phyloP scores from a whole-genome alignment of 2,888 invertebrate species.

The Callosobruchus maculatus region DNA sequence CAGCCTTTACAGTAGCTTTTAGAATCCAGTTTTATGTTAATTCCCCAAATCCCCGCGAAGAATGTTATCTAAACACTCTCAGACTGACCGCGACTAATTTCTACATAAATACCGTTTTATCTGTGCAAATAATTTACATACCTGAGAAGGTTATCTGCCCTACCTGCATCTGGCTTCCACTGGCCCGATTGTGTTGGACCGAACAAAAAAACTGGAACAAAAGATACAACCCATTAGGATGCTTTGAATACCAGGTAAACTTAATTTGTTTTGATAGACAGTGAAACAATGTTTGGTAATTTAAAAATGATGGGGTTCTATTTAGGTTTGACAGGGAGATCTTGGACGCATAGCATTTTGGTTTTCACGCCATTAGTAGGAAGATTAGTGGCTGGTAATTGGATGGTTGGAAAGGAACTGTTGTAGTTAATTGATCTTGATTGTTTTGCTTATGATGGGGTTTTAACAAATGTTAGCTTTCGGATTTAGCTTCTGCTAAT shows the following conservation, averaged over 20 bases:
- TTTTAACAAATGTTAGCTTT: too few species aligned
- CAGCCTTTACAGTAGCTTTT: not conserved
- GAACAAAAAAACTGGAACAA: not conserved
- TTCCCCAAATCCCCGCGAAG: not conserved
- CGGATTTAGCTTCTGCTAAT: too few species aligned
- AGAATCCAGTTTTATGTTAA: not conserved
- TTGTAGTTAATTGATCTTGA: not conserved
- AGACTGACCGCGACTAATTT: not conserved
- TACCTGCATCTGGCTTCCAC: not conserved
- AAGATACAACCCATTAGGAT: not conserved
- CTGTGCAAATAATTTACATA: not conserved
- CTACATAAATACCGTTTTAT: not conserved
- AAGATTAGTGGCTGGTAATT: not conserved
- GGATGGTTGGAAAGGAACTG: not conserved
- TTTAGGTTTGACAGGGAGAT: not conserved
- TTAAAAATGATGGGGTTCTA: not conserved
- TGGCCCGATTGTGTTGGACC: not conserved
- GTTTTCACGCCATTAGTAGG: not conserved
- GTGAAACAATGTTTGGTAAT: not conserved
- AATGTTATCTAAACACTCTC: not conserved
- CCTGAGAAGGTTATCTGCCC: not conserved
- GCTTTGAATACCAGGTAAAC: not conserved
- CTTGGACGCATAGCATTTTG: not conserved
- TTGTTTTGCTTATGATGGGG: not conserved
- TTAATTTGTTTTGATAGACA: not conserved